Base-by-base conservation (phyloP, 30 jellyfish, hydroid and myxozoan species). In the Aurelia aurita complex sp. Pacific region DNA sequence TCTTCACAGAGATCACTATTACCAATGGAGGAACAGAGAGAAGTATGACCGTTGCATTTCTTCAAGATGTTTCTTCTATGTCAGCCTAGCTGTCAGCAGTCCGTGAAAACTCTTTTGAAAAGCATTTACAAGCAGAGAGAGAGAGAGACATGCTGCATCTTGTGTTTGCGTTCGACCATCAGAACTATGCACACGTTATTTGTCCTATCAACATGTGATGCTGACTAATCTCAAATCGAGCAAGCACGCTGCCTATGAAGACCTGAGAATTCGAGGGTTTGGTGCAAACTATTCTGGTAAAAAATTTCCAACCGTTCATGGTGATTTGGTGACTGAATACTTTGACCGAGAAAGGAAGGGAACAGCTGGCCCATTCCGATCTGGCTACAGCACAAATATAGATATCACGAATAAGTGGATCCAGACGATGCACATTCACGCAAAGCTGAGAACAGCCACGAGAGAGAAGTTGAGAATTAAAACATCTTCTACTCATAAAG, bases 341-440 rank as follows among this genome's bases (percentile, higher is more conserved):
- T 66, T 66, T 66, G 13, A 66, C 52, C 42, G 76, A 66, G 76
- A 66, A 66, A 66, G 50, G 14, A 66, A 66, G 51, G 76, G 76
- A 3, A 66, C 76, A 66, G 76, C 76, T 66, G 76, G 76, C 76
- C 76, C 76, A 66, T 66, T 66, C 52, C 7, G 76, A 66, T 66
- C 76, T 66, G 76, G 76, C 51, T 17, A 66, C 11, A 66, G 76
- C 76, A 66, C 76, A 34, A 66, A 66, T 16, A 34, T 66, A 66
- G 76, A 66, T 66, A 66, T 34, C 14, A 66, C 76, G 52, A 66
- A 66, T 10, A 66, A 29, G 4, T 29, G 76, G 76, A 66, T 66
- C 76, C 42, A 66, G 76, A 66, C 52, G 76, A 66, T 66, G 42
- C 54, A 66, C 42, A 66, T 66, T 66, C 51, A 23, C 11, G 76